phyloP scores from a whole-genome alignment of 2,888 invertebrate genomes.

The Caenorhabditis drosophilae region DNA sequence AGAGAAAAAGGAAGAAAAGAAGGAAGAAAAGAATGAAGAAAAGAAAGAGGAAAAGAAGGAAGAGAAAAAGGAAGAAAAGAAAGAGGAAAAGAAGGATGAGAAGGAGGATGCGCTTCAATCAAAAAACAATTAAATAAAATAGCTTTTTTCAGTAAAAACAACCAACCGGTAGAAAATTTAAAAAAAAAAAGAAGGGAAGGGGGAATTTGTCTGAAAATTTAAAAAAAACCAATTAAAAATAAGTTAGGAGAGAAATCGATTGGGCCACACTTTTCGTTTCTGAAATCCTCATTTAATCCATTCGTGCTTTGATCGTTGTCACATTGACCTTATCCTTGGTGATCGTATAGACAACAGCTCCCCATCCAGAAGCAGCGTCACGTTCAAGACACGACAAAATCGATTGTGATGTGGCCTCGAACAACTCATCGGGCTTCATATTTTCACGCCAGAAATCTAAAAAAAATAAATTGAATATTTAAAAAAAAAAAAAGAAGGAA shows the following conservation, averaged over 20 bases:
- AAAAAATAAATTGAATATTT: conserved; percentile 70
- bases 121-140: no score
- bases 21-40: not conserved
- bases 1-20: not conserved
- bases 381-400: conserved; percentile 93
- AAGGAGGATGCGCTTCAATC: no score
- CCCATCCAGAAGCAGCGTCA: conserved; percentile 98
- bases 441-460: conserved; percentile 66
- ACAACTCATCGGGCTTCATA: conserved; percentile 84
- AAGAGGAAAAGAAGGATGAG: no score
- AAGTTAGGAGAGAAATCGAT: no score
- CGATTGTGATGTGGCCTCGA: conserved; percentile 92
- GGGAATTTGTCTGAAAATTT: no score
- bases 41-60: not conserved
- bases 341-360: conserved; percentile 82
- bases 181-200: no score
- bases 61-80: no score
- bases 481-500: conserved; percentile 82
- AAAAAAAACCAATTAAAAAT: no score
- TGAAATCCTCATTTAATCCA: conserved; percentile 67
- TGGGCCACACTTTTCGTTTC: no score
- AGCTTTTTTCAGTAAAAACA: no score
- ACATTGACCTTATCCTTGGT: conserved; percentile 68
- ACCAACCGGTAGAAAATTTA: no score
- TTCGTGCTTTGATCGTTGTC: conserved; percentile 63